Percentiles rank a stretch among this genome's conserved stretches.
Conservation (phyloP, 2,888 invertebrate genomes). For the Pimpla rufipes region DNA sequence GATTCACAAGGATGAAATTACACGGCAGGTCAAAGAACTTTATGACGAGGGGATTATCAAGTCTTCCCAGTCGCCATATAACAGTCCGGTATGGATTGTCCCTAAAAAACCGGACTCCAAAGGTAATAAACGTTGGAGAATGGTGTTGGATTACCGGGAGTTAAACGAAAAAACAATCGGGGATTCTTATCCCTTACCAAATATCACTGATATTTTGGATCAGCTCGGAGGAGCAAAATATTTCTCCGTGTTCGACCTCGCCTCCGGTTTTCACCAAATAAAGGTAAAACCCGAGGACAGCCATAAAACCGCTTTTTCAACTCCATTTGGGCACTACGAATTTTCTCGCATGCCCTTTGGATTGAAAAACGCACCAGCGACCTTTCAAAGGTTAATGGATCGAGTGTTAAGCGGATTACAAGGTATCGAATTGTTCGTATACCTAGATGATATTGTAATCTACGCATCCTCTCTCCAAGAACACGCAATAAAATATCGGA, state of each 20-base stretch:
- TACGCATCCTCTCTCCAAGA: constrained; percentile 17
- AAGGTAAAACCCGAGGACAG: constrained; percentile 16
- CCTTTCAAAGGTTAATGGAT: constrained; percentile 23
- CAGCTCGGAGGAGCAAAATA: constrained; percentile 17
- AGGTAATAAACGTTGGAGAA: constrained; percentile 25
- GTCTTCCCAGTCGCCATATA: constrained; percentile 13
- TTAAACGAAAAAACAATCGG: constrained; percentile 25
- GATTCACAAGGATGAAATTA: background rate
- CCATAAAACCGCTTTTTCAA: constrained; percentile 27
- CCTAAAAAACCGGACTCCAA: constrained; percentile 17
- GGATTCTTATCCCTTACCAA: background rate
- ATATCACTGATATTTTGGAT: background rate
- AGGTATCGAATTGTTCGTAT: constrained; percentile 14
- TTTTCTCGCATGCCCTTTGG: constrained; percentile 8
- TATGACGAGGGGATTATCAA: background rate
- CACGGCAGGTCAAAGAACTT: background rate
- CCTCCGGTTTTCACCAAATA: background rate
- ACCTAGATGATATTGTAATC: constrained; percentile 5
- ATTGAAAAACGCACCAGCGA: constrained; percentile 21
- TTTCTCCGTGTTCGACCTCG: constrained; percentile 20
- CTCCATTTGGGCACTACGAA: background rate
- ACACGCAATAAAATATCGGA: background rate
- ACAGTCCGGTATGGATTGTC: constrained; percentile 46
- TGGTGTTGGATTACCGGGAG: constrained; percentile 3
- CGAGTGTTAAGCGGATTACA: background rate